Evolutionary conservation across 2,888 invertebrate genomes (phyloP), one percentile per base, ranked within the genome.

Genomic region (Drosophila imparisetae): DNA sequence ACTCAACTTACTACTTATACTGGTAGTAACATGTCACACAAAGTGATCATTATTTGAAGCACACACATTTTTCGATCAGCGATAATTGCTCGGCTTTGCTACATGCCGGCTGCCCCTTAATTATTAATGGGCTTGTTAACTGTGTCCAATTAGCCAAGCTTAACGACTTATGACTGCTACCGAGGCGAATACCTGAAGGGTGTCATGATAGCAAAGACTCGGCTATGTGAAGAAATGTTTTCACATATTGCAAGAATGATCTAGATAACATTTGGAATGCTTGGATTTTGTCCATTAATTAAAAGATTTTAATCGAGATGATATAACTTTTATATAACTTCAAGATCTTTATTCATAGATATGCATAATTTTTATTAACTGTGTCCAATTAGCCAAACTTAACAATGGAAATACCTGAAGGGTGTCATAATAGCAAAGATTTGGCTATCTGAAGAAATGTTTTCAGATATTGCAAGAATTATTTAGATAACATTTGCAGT

Each of bases 331-430:
- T 32, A 32, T 1, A 32, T 32, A 32, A 32, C 32, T 32, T 32
- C 11, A 11, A 32, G 32, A 32, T 32, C 32, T 11, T 10, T 11
- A 10, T 32, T 32, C 4, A 32, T 4, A 32, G 32, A 32, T 32
- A 32, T 32, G 32, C 10, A 10, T 32, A 0, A 10, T 11, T 32
- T 11, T 49, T 67, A 63, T 70, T 64, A 57, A 68, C 73, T 73
- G 70, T 63, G 59, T 69, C 83, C 75, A 78, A 86, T 83, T 83
- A 89, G 69, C 45, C 48, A 34, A 62, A 57, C 32, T 73, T 70
- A 50, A 38, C n/a, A 38, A 40, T 32, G 55, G 65, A 57, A 49
- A 72, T 66, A 30, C 27, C 24, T n/a, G 49, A 63, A 50, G 45
- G 10, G 36, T 38, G 61, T 36, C 8, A 34, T 45, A 45, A 55